Percentiles rank a stretch among this genome's conserved stretches.
Conservation (phyloP, 1,140 invertebrate genomes). For the Bombus fervidus region DNA sequence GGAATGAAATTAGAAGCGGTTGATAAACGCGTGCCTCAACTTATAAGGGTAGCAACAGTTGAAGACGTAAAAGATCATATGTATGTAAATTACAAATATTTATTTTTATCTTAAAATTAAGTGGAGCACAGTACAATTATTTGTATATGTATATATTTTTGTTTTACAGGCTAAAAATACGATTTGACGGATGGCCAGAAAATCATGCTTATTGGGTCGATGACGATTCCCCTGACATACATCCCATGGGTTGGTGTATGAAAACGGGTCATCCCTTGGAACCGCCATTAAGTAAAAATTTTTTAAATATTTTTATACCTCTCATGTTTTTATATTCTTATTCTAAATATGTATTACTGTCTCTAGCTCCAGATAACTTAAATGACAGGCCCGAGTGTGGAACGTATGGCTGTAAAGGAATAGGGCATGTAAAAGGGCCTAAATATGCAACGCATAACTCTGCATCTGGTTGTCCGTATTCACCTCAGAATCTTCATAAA, state of each 20-base stretch:
- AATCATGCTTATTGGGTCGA: conserved; percentile 95
- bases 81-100: conserved; percentile 64
- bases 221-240: conserved; percentile 94
- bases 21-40: conserved; percentile 90
- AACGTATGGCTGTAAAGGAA: conserved; percentile 90
- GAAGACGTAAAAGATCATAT: conserved; percentile 88
- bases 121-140: neutral
- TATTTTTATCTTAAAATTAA: neutral
- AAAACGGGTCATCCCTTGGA: conserved; percentile 94
- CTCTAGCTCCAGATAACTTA: conserved; percentile 85
- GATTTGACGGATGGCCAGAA: conserved; percentile 95
- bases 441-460: conserved; percentile 90
- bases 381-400: conserved; percentile 86
- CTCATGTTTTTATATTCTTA: neutral
- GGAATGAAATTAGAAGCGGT: conserved; percentile 96
- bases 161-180: conserved; percentile 87
- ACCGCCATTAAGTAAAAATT: conserved; percentile 87
- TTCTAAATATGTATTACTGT: neutral
- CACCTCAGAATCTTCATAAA: conserved; percentile 86
- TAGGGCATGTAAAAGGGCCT: conserved; percentile 90
- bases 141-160: neutral
- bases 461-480: conserved; percentile 93
- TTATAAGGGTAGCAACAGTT: conserved; percentile 94
- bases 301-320: neutral
- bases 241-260: conserved; percentile 95